Conservation (phyloP, 1,140 invertebrate species). For the Babylonia areolata region DNA sequence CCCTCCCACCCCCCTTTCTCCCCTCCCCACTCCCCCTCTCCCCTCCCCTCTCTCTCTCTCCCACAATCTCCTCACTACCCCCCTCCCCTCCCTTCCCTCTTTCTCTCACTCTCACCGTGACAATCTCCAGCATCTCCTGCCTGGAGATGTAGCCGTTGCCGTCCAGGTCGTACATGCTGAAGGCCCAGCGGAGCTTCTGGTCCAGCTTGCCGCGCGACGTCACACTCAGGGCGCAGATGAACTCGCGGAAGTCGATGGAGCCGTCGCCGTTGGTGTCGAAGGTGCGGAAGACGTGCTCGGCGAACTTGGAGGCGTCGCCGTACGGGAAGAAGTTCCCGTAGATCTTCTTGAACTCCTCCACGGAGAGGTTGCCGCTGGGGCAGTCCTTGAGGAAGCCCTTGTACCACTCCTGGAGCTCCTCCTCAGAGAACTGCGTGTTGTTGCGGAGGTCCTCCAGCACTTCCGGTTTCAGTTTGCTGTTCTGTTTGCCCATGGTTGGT, state of each 20-base stretch:
- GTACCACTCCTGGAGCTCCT: constrained; percentile 99
- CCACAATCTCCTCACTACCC: no score
- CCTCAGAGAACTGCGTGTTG: constrained; percentile 98
- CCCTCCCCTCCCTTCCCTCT: no score
- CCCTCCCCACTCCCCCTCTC: no score
- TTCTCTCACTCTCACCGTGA: constrained; percentile 96
- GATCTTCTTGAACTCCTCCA: constrained; percentile 99
- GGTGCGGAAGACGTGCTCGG: constrained; percentile 98
- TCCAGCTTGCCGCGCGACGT: constrained; percentile 97
- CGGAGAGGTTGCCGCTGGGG: constrained; percentile 95
- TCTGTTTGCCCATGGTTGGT: constrained; percentile 94
- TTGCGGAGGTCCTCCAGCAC: constrained; percentile 95
- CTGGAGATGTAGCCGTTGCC: constrained; percentile 98
- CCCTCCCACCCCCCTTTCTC: no score
- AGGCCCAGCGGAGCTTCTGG: constrained; percentile 98
- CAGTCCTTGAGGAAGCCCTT: constrained; percentile 99
- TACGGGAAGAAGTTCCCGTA: constrained; percentile 99
- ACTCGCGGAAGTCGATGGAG: constrained; percentile 98
- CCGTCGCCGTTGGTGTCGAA: constrained; percentile 98
- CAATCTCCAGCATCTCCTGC: constrained; percentile 99
- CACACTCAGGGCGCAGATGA: constrained; percentile 95
- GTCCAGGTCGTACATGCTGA: constrained; percentile 94
- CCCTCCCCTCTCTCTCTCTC: no score
- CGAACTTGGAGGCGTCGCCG: constrained; percentile 98
- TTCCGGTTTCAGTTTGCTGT: constrained; percentile 98